Evolutionary conservation across 1,140 invertebrate genomes (phyloP).

Genomic region (Hirudo medicinalis): DNA sequence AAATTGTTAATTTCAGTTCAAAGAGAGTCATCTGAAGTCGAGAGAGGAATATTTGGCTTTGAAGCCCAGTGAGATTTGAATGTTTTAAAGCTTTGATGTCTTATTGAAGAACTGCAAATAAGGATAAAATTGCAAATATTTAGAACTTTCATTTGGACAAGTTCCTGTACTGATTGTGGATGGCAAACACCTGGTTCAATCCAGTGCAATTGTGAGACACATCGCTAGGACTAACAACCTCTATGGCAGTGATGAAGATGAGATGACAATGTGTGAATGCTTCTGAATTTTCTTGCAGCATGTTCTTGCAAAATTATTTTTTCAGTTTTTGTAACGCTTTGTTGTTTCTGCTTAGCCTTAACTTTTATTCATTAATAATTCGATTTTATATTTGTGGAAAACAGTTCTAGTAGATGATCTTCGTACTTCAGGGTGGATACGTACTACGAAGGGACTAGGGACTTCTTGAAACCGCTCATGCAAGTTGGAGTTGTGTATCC

Average conservation of each 20-base stretch:
- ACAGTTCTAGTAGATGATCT: neutral
- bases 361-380: too few relatives aligned
- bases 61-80: neutral
- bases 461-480: conserved; percentile 4
- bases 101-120: neutral
- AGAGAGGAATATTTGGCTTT: conserved; percentile 10
- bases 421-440: neutral
- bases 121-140: neutral
- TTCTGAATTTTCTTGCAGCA: too few relatives aligned
- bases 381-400: neutral
- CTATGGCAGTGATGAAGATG: conserved; percentile 7
- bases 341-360: too few relatives aligned
- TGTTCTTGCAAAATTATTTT: too few relatives aligned
- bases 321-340: too few relatives aligned
- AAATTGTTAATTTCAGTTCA: neutral
- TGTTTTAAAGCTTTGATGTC: neutral
- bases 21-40: neutral
- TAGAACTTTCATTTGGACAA: conserved; percentile 10
- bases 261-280: neutral
- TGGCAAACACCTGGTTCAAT: conserved; percentile 2
- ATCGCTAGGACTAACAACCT: neutral
- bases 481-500: neutral
- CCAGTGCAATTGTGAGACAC: conserved; percentile 6
- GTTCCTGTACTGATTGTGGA: neutral
- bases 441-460: conserved; percentile 7